Evolutionary conservation across 2,797 vertebrate genomes (phyloP), one percentile per base, ranked within the genome.

Genomic region (Dermochelys coriacea): DNA sequence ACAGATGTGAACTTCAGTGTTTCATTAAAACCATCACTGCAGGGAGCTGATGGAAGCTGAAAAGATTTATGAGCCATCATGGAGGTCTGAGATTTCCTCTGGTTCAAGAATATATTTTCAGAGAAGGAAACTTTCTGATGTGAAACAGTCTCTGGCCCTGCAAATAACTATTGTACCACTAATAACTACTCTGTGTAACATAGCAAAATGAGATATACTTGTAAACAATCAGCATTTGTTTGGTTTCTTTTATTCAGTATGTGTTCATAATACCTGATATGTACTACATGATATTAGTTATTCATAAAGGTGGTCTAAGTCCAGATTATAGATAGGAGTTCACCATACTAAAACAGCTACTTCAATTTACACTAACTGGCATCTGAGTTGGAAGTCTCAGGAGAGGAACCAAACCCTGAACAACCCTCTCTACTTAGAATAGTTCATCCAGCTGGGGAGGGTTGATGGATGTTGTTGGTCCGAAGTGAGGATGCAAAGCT

Each of bases 1-100:
- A 96, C 96, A 98, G 98, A 97, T 96, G 96, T 96, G 96, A 97
- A 91, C 94, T 88, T 94, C 90, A 96, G 79, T 95, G 86, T 90
- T 97, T 96, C 97, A 97, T 97, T 96, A 97, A 97, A 98, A 96
- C 88, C 95, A 55, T 90, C 87, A 1, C 80, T 96, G 95, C 90
- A 96, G 91, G 96, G 91, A 97, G 94, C 96, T 96, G 92, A 97
- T 89, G 90, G 95, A 98, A 97, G 96, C 96, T 97, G 87, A 97
- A 94, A 97, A 90, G 88, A 93, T 96, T 97, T 96, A 88, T n/a
- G 89, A 45, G 86, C 96, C 95, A 94, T 93, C 91, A 96, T 92
- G 95, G 96, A 98, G 97, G 97, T 96, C 91, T 96, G 86, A 94
- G 93, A 91, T 96, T 91, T 95, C 86, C 64, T 87, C 82, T 27